Base-by-base conservation (phyloP, 2,113 vertebrate genomes). In the Strigops habroptila region DNA sequence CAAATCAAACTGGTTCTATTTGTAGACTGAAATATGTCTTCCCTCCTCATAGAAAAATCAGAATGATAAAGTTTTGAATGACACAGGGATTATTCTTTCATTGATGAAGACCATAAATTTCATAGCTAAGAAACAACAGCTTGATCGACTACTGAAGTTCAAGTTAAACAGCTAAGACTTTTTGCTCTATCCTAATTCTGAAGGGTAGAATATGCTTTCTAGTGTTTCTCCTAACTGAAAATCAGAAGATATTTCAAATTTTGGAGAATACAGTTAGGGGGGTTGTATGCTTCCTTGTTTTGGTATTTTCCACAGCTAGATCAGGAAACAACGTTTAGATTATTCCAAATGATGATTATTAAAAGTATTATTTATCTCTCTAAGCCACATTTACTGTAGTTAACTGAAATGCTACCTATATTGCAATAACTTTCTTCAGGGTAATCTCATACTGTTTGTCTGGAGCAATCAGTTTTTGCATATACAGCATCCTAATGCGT, bases 181-280 rank as follows among this genome's bases (percentile, higher is more conserved):
- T 84, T 46, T 55, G 8, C 23, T 62, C 18, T 51, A 55, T 9
- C n/a, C 31, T 44, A 79, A 79, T 18, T 73, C 1, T 41, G 63
- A 82, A 90, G 9, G 6, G 21, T 70, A 71, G 17, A 86, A 68
- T 23, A 59, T 6, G 33, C 9, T 65, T 68, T 69, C 59, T 33
- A 77, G 44, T 69, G 18, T 70, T 63, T 86, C 31, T 18, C 2
- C 28, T 39, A 63, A 25, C n/a, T 80, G 46, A 69, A 67, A 90
- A 39, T 68, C 31, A 28, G 17, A 11, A 60, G 10, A 18, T 73
- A 31, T 79, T 82, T 64, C 30, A 73, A 60, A 49, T 65, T 75
- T 59, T 37, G 52, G 27, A n/a, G 24, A 70, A 68, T 33, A 48
- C 2, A 3, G 25, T 18, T 1, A 0, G 4, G 3, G 5, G 8